Percentiles rank a stretch among this genome's conserved stretches.
Evolutionary conservation across 2,888 invertebrate species (phyloP).

Genomic region (Leptopilina myrica): DNA sequence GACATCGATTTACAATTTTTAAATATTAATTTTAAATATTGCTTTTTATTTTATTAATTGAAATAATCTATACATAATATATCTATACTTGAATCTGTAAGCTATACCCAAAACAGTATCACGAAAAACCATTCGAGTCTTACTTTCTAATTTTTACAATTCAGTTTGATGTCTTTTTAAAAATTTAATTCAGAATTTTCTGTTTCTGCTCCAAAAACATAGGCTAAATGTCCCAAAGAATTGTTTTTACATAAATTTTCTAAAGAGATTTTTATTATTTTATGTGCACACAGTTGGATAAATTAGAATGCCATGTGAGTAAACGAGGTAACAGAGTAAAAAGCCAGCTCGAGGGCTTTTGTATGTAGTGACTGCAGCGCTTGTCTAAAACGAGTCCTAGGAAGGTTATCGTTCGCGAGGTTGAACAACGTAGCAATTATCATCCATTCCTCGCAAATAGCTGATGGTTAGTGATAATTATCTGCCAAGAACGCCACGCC

Average conservation of each 20-base stretch:
- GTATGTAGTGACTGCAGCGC: constrained; percentile 64
- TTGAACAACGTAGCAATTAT: constrained; percentile 76
- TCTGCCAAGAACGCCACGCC: constrained; percentile 74
- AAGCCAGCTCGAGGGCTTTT: constrained; percentile 55
- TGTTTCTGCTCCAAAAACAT: neutral
- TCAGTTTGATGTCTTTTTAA: neutral
- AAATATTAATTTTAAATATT: too few species aligned
- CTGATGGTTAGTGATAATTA: constrained; percentile 77
- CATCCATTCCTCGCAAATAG: constrained; percentile 77
- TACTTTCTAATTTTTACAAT: neutral
- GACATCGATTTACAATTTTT: too few species aligned
- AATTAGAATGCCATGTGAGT: constrained; percentile 54
- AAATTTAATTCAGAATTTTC: neutral
- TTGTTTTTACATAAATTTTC: neutral
- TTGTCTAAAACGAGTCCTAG: constrained; percentile 70
- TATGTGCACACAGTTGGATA: neutral
- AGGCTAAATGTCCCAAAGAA: neutral
- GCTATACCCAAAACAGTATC: too few species aligned
- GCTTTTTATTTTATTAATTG: too few species aligned
- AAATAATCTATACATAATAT: too few species aligned
- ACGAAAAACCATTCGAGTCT: too few species aligned
- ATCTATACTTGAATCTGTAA: too few species aligned
- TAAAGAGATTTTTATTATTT: neutral
- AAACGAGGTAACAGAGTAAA: constrained; percentile 59
- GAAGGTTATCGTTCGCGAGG: constrained; percentile 74